Conservation (phyloP, 2,113 vertebrate genomes). For the Arizona elegans region DNA sequence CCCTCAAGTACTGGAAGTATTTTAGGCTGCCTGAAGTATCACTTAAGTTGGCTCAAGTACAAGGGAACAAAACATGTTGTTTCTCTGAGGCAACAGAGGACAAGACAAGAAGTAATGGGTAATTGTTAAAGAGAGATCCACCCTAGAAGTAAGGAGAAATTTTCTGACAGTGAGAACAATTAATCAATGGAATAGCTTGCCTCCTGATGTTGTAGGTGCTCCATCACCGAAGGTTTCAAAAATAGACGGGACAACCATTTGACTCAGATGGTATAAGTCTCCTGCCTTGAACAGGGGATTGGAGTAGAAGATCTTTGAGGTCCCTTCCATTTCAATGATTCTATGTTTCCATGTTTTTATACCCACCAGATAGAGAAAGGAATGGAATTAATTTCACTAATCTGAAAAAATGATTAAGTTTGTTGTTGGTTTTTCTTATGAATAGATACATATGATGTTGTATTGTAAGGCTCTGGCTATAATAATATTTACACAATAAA, state of each 20-base stretch:
- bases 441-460: not conserved
- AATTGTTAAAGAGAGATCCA: not conserved
- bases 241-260: not conserved
- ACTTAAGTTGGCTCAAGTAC: too few species aligned
- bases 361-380: not conserved
- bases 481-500: not conserved
- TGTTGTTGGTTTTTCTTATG: not conserved
- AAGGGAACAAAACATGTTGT: too few species aligned
- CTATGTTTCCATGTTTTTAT: not conserved
- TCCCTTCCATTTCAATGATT: not conserved
- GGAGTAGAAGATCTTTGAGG: not conserved
- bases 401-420: not conserved
- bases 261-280: not conserved
- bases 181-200: not conserved
- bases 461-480: not conserved
- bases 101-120: not conserved
- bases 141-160: not conserved
- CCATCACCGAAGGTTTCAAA: not conserved
- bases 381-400: not conserved
- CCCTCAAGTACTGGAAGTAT: too few species aligned
- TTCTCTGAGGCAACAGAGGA: not conserved
- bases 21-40: too few species aligned
- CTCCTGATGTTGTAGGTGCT: not conserved
- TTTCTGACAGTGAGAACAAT: not conserved
- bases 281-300: not conserved